A percentile compares a stretch with the other conserved stretches of the same genome.
Evolutionary conservation across 1,140 invertebrate genomes (phyloP).

Genomic region (Venustaconcha ellipsiformis): DNA sequence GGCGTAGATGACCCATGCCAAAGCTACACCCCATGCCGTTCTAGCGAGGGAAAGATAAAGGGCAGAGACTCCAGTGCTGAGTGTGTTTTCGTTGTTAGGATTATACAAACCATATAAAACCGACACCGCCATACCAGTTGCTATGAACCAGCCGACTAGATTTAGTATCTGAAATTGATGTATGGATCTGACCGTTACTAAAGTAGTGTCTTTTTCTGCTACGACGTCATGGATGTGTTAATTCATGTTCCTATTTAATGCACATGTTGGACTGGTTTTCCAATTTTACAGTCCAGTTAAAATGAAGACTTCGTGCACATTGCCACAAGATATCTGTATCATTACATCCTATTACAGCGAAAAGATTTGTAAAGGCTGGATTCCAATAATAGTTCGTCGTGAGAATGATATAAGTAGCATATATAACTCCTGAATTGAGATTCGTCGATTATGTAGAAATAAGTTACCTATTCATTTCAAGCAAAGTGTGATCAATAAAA

Average conservation of each 20-base stretch:
- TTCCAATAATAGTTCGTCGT: too few species aligned
- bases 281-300: neutral
- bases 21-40: conserved; percentile 60
- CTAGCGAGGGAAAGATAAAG: conserved; percentile 61
- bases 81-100: neutral
- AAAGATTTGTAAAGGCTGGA: too few species aligned
- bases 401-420: too few species aligned
- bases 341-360: neutral
- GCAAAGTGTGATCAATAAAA: too few species aligned
- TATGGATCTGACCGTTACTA: neutral
- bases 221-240: neutral
- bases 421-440: too few species aligned
- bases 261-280: neutral
- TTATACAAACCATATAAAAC: conserved; percentile 48
- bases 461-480: too few species aligned
- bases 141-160: conserved; percentile 35
- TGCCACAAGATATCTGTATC: neutral
- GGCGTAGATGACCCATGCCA: conserved; percentile 69
- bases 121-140: conserved; percentile 24
- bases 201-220: too few species aligned
- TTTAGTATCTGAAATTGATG: conserved; percentile 22
- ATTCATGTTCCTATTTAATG: neutral
- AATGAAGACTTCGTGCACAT: neutral
- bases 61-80: conserved; percentile 30
- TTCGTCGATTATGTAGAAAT: too few species aligned